Percentiles rank a stretch among this genome's conserved stretches.
Conservation (phyloP, 2,113 vertebrate species). For the Otus sunia region DNA sequence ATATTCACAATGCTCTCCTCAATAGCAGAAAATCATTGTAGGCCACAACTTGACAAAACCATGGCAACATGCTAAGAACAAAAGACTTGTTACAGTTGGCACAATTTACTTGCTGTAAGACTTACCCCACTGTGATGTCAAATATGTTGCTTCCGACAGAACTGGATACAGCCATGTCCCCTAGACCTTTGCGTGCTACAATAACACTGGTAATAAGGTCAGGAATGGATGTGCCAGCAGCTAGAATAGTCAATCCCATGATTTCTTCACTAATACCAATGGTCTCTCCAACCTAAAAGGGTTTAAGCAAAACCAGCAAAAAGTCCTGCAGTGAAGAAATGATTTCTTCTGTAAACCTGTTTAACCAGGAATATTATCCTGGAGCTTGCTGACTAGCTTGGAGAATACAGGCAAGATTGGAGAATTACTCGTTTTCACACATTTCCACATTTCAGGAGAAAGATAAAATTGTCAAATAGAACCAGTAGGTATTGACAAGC, state of each 20-base stretch:
- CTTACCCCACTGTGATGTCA: constrained; percentile 95
- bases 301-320: background rate
- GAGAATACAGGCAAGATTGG: background rate
- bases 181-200: constrained; percentile 93
- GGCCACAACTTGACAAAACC: background rate
- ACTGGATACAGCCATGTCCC: constrained; percentile 96
- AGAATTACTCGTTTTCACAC: background rate
- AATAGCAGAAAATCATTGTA: background rate
- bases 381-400: background rate
- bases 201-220: constrained; percentile 97
- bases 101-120: background rate
- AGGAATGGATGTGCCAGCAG: constrained; percentile 94
- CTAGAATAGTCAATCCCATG: constrained; percentile 95
- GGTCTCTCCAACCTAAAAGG: constrained; percentile 89
- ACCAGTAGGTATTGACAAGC: background rate
- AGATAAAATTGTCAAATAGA: background rate
- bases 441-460: background rate
- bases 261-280: constrained; percentile 96
- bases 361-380: background rate
- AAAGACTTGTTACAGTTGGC: background rate
- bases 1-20: background rate
- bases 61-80: background rate
- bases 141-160: constrained; percentile 97
- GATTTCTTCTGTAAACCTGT: background rate
- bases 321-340: background rate